Conservation (phyloP, 30 jellyfish, hydroid and myxozoan genomes). For the Hydractinia echinata region DNA sequence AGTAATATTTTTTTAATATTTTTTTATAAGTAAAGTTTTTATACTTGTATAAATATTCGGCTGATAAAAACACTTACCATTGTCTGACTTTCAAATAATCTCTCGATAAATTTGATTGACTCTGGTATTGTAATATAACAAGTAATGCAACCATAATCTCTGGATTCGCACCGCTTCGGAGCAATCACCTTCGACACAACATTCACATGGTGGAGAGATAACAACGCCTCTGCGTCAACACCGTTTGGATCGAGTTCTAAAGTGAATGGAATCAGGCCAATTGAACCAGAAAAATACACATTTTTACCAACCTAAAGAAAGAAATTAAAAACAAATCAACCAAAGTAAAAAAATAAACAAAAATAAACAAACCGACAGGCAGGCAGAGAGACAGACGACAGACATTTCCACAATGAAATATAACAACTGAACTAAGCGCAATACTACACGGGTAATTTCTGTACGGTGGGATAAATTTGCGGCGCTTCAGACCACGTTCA, state of each 20-base stretch:
- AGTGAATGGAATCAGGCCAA: conserved; percentile 62
- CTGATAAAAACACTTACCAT: background rate
- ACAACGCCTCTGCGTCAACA: conserved; percentile 41
- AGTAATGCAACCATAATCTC: conserved; percentile 35
- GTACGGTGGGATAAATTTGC: too few species aligned
- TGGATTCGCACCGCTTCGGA: conserved; percentile 2
- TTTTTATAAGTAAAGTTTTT: too few species aligned
- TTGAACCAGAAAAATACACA: conserved; percentile 70
- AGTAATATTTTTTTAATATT: too few species aligned
- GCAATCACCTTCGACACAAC: conserved; percentile 44
- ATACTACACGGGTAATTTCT: too few species aligned
- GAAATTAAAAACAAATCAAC: background rate
- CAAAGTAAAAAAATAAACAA: background rate
- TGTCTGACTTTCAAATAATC: conserved; percentile 20
- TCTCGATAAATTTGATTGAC: conserved; percentile 13
- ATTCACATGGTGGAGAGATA: conserved; percentile 57
- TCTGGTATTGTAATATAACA: conserved; percentile 40
- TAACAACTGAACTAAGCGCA: too few species aligned
- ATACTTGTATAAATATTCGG: too few species aligned
- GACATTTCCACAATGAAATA: too few species aligned
- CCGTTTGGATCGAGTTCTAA: conserved; percentile 43
- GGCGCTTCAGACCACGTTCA: too few species aligned
- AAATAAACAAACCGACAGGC: background rate
- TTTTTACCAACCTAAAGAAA: conserved; percentile 39
- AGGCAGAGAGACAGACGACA: too few species aligned